Evolutionary conservation across 2,797 vertebrate species (phyloP), one percentile per base, ranked within the genome.

Genomic region (Spinus pinus): DNA sequence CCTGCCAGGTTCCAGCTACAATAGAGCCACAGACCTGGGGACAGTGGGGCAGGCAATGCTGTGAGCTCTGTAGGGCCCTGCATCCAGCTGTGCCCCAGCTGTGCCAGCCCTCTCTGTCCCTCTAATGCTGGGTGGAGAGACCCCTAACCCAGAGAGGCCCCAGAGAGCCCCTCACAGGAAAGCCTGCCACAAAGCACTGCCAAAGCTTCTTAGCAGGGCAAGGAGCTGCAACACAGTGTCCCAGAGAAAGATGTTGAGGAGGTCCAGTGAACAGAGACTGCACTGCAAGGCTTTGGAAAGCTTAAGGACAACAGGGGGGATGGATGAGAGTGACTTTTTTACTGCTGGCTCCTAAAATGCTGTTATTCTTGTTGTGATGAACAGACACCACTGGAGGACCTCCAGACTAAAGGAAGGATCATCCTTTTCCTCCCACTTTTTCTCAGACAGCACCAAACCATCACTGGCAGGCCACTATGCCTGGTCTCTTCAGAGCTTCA

Each of bases 31-130:
- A 8, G 14, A 41, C n/a, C 27, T 11, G 44, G 18, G 35, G 30
- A 28, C 49, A 81, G 31, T 0, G 3, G 47, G 17, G 23, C 37
- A 67, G 61, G 49, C 37, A 56, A 19, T 4, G 15, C 0, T 4
- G 6, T 1, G 2, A 74, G 57, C 0, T 0, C 57, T 39, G 77
- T 3, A 2, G 39, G 25, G 21, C 30, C 14, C 47, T 24, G 39
- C n/a, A 41, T 24, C 56, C 73, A 53, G 37, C 53, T 81, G 49
- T 15, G 31, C 8, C 23, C 31, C 9, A 3, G 10, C 6, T 27
- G 9, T 71, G 37, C 41, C 67, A 74, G 30, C 18, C 18, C 54
- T 81, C 33, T 24, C 57, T 74, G 69, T 9, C 21, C 28, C 30
- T 49, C 67, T 78, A 28, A 44, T 12, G 27, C n/a, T 28, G 57